These are phyloP conservation scores for Chironomus tepperi DNA, from an alignment of 1,140 invertebrate genomes.

Conservation along the genomic window DNA sequence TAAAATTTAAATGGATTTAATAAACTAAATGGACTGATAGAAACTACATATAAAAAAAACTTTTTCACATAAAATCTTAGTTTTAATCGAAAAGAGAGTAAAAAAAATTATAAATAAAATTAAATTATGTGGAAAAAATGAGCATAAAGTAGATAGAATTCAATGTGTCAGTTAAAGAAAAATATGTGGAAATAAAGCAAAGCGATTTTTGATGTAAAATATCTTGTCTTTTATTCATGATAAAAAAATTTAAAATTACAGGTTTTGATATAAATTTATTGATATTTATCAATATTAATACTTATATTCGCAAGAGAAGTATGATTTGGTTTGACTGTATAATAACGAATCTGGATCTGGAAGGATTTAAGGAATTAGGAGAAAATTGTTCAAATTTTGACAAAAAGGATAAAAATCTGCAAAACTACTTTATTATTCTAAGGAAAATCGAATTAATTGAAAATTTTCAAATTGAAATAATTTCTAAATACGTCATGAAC, in stretches of 20 bases:
- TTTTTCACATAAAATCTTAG: not conserved
- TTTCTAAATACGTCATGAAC: too few relatives aligned
- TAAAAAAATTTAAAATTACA: not conserved
- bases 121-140: not conserved
- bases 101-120: not conserved
- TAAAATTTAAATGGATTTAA: constrained; percentile 19
- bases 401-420: too few relatives aligned
- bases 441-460: too few relatives aligned
- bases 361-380: too few relatives aligned
- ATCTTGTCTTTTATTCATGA: not conserved
- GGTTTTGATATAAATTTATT: not conserved
- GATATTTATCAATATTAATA: not conserved
- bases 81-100: not conserved
- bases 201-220: constrained; percentile 3
- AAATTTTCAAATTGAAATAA: too few relatives aligned
- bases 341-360: too few relatives aligned
- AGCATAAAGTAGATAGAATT: not conserved
- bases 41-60: not conserved
- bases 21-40: constrained; percentile 1
- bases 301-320: too few relatives aligned
- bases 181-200: constrained; percentile 3
- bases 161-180: not conserved
- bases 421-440: too few relatives aligned
- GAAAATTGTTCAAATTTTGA: too few relatives aligned
- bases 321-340: too few relatives aligned